Evolutionary conservation across 2,888 invertebrate species (phyloP).

Genomic region (Dusona sp.): DNA sequence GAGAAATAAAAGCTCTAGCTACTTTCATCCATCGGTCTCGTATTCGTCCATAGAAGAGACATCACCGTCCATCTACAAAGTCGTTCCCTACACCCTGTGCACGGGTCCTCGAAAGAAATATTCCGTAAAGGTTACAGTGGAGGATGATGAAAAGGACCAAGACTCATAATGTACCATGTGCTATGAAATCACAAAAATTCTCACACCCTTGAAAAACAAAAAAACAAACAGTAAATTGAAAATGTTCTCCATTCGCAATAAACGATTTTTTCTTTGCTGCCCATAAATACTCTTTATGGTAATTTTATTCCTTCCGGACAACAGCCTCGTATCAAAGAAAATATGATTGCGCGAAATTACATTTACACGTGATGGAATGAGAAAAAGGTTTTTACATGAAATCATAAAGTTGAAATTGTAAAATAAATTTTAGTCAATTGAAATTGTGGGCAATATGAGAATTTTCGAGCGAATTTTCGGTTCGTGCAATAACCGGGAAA

Average conservation of each 20-base stretch:
- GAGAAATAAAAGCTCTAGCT: slow-evolving; percentile 28
- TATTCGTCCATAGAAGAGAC: slow-evolving; percentile 52
- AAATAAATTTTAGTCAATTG: background rate
- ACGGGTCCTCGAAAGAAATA: slow-evolving; percentile 15
- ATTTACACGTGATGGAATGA: background rate
- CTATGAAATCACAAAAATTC: background rate
- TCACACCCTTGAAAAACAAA: background rate
- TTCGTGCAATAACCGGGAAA: background rate
- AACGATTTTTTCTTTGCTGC: background rate
- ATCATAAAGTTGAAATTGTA: background rate
- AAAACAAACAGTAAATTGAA: background rate
- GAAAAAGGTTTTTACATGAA: background rate
- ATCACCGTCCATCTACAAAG: slow-evolving; percentile 41
- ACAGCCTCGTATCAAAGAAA: background rate
- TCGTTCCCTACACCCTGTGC: slow-evolving; percentile 19
- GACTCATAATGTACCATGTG: background rate
- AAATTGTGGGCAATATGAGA: background rate
- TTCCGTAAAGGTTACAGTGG: background rate
- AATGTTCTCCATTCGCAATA: background rate
- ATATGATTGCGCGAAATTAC: background rate
- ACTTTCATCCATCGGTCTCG: slow-evolving; percentile 37
- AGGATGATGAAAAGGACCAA: background rate
- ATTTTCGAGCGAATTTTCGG: background rate
- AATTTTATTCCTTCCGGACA: background rate
- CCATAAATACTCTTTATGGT: background rate